A percentile compares a stretch with the other conserved stretches of the same genome.
phyloP scores from a whole-genome alignment of 2,797 vertebrate species.

The Rallus crepitans region DNA sequence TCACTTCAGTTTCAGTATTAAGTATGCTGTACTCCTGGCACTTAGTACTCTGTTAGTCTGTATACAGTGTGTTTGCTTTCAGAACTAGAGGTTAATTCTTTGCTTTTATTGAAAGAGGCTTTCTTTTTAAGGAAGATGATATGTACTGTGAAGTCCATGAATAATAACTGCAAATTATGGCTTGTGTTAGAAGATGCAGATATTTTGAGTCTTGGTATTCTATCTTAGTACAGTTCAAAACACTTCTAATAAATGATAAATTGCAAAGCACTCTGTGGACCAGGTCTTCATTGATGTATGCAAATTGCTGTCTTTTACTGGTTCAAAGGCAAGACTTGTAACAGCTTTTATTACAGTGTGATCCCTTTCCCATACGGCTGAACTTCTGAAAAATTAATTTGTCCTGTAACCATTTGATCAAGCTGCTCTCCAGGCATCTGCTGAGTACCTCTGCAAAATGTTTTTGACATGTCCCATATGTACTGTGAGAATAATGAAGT shows the following conservation, averaged over 20 bases:
- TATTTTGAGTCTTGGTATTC: neutral
- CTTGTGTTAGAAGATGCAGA: neutral
- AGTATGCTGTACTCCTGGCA: neutral
- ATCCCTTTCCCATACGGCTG: neutral
- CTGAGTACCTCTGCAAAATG: constrained; percentile 20
- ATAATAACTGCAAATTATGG: neutral
- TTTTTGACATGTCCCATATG: constrained; percentile 14
- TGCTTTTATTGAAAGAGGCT: neutral
- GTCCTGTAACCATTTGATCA: constrained; percentile 48
- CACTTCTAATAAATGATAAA: constrained; percentile 30
- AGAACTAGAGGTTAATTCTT: neutral
- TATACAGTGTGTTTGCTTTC: neutral
- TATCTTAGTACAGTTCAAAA: neutral
- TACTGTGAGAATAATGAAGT: neutral
- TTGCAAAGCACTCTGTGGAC: neutral
- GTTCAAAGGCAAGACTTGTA: constrained; percentile 46
- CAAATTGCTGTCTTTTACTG: constrained; percentile 18
- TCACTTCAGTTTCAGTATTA: neutral
- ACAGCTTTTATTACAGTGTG: constrained; percentile 7
- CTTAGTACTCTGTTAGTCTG: neutral
- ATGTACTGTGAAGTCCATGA: neutral
- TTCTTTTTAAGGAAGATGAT: neutral
- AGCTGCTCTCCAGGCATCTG: constrained; percentile 47
- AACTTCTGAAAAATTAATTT: constrained; percentile 55
- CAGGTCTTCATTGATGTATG: constrained; percentile 5